Conservation (phyloP, 2,888 invertebrate species). For the Thalpophila matura region DNA sequence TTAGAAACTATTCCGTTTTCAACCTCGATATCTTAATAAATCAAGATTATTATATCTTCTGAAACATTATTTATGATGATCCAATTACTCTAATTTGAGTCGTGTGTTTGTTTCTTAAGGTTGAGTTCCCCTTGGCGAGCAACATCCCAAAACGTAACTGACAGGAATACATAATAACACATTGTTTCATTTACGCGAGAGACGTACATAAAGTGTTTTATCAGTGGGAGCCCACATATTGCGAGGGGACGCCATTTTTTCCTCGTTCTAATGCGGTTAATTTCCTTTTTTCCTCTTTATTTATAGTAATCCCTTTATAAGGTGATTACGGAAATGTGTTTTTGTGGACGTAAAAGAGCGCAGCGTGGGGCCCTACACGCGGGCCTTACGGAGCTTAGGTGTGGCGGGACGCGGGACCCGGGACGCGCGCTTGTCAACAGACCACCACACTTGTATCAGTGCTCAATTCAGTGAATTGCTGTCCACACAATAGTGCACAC, state of each 20-base stretch:
- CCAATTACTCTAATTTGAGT: constrained; percentile 26
- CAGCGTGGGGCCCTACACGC: constrained; percentile 83
- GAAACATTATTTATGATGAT: constrained; percentile 42
- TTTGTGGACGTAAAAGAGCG: constrained; percentile 90
- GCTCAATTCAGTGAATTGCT: constrained; percentile 9
- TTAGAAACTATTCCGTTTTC: constrained; percentile 52
- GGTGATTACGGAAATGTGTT: constrained; percentile 91
- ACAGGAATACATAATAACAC: constrained; percentile 82
- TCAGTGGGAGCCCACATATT: constrained; percentile 90
- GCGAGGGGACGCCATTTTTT: constrained; percentile 88
- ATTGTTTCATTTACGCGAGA: constrained; percentile 88
- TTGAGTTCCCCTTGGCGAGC: constrained; percentile 59
- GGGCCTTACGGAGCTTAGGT: constrained; percentile 73
- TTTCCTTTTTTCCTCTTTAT: constrained; percentile 91
- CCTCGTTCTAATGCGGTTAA: constrained; percentile 89
- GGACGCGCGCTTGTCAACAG: constrained; percentile 30
- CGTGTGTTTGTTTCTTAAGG: constrained; percentile 46
- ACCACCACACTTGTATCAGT: constrained; percentile 1
- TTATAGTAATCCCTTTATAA: constrained; percentile 91
- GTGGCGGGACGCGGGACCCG: constrained; percentile 48
- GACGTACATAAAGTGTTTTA: constrained; percentile 87
- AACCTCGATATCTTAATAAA: constrained; percentile 57
- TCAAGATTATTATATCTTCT: constrained; percentile 57
- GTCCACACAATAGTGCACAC: constrained; percentile 11
- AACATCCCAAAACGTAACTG: constrained; percentile 62